These are phyloP conservation scores for Platycercus adscitus DNA, from an alignment of 2,113 vertebrate species.

Conservation along the genomic window DNA sequence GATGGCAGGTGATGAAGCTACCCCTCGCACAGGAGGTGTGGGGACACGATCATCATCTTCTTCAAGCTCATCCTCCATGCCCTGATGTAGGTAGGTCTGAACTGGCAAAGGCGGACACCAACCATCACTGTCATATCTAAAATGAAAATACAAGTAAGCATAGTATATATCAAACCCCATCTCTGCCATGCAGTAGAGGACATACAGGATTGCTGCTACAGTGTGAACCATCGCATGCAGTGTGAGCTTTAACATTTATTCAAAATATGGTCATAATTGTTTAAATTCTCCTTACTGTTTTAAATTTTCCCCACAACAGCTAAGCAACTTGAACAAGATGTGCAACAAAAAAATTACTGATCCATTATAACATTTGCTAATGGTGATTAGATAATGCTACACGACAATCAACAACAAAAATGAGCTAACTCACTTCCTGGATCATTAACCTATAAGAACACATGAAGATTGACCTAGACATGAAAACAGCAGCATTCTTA, in stretches of 20 bases:
- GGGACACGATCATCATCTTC: conserved; percentile 97
- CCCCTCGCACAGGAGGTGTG: conserved; percentile 93
- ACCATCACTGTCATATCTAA: conserved; percentile 94
- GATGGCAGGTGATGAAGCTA: conserved; percentile 95
- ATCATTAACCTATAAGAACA: background rate
- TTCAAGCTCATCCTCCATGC: conserved; percentile 97
- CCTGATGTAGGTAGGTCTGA: conserved; percentile 97
- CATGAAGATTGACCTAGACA: background rate
- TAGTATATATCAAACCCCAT: background rate
- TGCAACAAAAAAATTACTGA: background rate
- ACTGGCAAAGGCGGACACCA: conserved; percentile 95
- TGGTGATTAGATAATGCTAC: conserved; percentile 30
- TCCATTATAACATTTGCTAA: conserved; percentile 10
- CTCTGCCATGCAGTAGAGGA: background rate
- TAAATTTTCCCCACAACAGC: background rate
- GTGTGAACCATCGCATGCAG: rapidly evolving
- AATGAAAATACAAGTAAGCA: conserved; percentile 16
- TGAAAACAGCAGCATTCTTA: conserved; percentile 24
- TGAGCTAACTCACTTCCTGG: background rate
- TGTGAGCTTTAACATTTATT: background rate
- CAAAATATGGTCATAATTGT: background rate
- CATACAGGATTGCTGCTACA: background rate
- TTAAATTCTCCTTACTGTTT: background rate
- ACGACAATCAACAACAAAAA: conserved; percentile 36
- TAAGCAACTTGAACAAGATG: background rate